Conservation (phyloP, 1,140 invertebrate genomes). For the Thaumatotibia leucotreta region DNA sequence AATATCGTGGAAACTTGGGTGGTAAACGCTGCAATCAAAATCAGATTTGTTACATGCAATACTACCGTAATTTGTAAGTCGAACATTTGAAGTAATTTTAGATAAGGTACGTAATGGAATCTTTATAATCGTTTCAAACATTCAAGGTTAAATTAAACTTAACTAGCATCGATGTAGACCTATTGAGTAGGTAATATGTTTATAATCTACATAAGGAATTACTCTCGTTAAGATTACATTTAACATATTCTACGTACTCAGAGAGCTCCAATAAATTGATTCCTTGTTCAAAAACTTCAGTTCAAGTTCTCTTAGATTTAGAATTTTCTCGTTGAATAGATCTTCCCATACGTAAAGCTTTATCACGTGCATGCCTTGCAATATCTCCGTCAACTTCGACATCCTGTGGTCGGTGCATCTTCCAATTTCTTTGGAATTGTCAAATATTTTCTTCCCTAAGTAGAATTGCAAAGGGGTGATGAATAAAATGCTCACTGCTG, state of each 20-base stretch:
- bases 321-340: constrained; percentile 82
- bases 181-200: not conserved
- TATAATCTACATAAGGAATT: not conserved
- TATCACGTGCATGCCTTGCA: constrained; percentile 88
- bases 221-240: too few relatives aligned
- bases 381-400: constrained; percentile 85
- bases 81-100: too few relatives aligned
- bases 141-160: not conserved
- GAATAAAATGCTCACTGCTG: constrained; percentile 81
- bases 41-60: constrained; percentile 17
- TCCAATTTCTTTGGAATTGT: constrained; percentile 82
- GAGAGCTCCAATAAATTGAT: constrained; percentile 84
- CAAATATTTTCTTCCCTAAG: constrained; percentile 84
- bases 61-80: too few relatives aligned
- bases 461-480: constrained; percentile 85
- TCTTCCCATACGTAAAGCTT: constrained; percentile 91
- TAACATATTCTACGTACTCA: constrained; percentile 79
- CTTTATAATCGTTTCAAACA: too few relatives aligned
- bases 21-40: constrained; percentile 80
- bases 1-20: constrained; percentile 85
- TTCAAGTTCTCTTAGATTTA: constrained; percentile 82
- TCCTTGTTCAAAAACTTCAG: constrained; percentile 84
- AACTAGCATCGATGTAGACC: too few relatives aligned
- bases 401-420: constrained; percentile 86
- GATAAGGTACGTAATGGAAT: too few relatives aligned